phyloP scores from a whole-genome alignment of 1,140 invertebrate species.

The Phenacoccus solenopsis region DNA sequence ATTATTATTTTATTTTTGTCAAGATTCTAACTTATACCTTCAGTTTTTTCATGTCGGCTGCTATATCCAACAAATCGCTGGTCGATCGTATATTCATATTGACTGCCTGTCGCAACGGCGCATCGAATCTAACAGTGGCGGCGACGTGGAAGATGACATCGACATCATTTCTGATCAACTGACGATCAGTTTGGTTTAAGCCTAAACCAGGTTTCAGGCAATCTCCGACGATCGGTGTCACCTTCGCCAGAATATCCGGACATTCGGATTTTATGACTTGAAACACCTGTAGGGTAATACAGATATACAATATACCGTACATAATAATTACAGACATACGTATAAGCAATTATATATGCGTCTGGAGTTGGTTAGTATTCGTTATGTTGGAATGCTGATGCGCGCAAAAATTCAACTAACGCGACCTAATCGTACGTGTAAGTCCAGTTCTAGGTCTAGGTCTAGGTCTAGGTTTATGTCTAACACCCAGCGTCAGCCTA shows the following conservation, averaged over 20 bases:
- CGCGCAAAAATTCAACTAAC: too few species aligned
- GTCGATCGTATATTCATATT: slow-evolving; percentile 19
- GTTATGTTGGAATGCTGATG: too few species aligned
- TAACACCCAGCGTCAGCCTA: too few species aligned
- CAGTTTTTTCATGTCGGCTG: background rate
- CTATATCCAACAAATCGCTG: slow-evolving; percentile 19
- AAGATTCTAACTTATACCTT: too few species aligned
- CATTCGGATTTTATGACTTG: background rate
- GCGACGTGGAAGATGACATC: slow-evolving; percentile 85
- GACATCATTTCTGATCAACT: slow-evolving; percentile 50
- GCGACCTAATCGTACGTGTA: too few species aligned
- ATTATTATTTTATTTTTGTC: background rate
- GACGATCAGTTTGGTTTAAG: slow-evolving; percentile 32
- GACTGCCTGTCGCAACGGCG: background rate
- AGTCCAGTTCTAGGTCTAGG: too few species aligned
- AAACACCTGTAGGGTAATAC: slow-evolving; percentile 14
- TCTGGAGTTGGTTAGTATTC: too few species aligned
- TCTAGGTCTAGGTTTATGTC: too few species aligned
- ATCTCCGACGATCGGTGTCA: slow-evolving; percentile 40
- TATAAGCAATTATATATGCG: too few species aligned
- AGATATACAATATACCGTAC: too few species aligned
- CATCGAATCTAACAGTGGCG: slow-evolving; percentile 70
- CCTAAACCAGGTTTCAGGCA: slow-evolving; percentile 34
- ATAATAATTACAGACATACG: too few species aligned
- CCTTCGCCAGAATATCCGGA: slow-evolving; percentile 29